Evolutionary conservation across 2,797 vertebrate species (phyloP).

Genomic region (Gymnothorax javanicus): DNA sequence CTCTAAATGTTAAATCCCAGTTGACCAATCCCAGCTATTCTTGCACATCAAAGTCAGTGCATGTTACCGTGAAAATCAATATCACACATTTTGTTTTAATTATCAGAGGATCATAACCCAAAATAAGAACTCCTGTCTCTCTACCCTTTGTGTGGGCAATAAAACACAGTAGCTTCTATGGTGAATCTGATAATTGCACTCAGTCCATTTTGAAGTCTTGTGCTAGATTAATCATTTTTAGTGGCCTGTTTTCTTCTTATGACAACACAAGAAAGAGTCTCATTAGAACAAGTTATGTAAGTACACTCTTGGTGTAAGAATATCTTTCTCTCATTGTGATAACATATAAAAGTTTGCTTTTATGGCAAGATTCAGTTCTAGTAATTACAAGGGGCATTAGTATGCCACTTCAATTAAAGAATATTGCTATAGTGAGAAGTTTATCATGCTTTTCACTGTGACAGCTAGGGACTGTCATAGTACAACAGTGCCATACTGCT

Average conservation of each 20-base stretch:
- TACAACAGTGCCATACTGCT: background rate
- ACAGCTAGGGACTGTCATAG: background rate
- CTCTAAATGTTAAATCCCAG: too few species aligned
- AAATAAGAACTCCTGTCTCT: background rate
- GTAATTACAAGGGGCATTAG: background rate
- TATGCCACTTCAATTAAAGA: background rate
- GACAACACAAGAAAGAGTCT: background rate
- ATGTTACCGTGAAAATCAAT: background rate
- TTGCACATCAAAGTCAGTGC: background rate
- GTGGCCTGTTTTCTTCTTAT: too few species aligned
- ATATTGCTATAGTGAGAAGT: background rate
- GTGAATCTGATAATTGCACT: background rate
- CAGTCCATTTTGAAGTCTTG: background rate
- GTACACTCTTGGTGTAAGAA: too few species aligned
- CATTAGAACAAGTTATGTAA: too few species aligned
- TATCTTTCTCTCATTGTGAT: background rate
- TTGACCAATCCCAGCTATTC: too few species aligned
- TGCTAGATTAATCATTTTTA: background rate
- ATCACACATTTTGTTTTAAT: background rate
- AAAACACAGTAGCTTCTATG: background rate
- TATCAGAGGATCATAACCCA: conserved; percentile 4
- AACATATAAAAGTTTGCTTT: background rate
- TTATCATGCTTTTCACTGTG: background rate
- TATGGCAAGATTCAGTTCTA: background rate
- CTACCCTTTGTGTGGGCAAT: background rate